Conservation (phyloP, 2,113 vertebrate genomes). For the Rhea americana region DNA sequence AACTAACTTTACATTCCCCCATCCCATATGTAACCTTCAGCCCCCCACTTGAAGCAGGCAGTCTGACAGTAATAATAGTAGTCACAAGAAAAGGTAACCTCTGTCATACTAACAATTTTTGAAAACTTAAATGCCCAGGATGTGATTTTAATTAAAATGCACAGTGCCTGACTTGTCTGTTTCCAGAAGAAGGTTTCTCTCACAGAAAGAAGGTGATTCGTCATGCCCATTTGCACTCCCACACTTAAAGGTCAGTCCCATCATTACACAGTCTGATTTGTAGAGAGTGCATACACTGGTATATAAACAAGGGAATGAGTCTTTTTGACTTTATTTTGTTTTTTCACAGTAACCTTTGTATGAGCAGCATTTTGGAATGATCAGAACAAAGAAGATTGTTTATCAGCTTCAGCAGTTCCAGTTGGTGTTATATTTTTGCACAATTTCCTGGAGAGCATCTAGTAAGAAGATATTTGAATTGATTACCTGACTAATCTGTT, state of each 20-base stretch:
- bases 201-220: background rate
- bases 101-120: conserved; percentile 80
- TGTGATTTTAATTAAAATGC: conserved; percentile 83
- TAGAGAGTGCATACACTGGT: background rate
- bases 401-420: background rate
- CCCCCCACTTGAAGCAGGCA: conserved; percentile 66
- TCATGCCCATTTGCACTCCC: conserved; percentile 15
- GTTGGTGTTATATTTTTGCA: background rate
- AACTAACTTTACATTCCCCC: conserved; percentile 59
- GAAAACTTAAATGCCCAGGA: conserved; percentile 81
- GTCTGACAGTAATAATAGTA: conserved; percentile 80
- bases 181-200: conserved; percentile 55
- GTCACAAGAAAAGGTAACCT: conserved; percentile 79
- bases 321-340: conserved; percentile 2
- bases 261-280: conserved; percentile 36
- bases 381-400: background rate
- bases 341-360: background rate
- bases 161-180: conserved; percentile 69
- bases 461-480: background rate
- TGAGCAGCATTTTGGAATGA: background rate
- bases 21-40: conserved; percentile 83
- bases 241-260: background rate
- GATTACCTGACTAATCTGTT: background rate
- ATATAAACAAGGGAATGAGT: background rate
- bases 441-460: background rate